Evolutionary conservation across 2,888 invertebrate genomes (phyloP).

Genomic region (Noctua fimbriata): DNA sequence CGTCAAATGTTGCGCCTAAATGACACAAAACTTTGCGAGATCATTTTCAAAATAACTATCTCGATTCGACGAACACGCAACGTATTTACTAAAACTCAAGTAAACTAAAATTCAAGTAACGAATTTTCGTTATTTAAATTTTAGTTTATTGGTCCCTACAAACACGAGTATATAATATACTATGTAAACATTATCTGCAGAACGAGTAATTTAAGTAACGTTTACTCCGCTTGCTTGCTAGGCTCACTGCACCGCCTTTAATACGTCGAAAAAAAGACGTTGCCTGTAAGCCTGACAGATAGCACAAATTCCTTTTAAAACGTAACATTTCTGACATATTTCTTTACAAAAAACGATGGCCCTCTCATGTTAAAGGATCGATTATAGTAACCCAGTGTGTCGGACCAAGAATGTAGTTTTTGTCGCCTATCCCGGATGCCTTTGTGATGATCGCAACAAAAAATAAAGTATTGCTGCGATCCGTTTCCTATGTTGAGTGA

Average conservation of each 20-base stretch:
- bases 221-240: background rate
- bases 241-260: background rate
- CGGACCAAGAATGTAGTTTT: conserved; percentile 60
- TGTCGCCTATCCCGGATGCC: conserved; percentile 43
- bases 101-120: no score
- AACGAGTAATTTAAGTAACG: background rate
- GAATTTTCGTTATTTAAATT: background rate
- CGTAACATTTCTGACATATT: conserved; percentile 25
- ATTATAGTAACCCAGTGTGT: conserved; percentile 49
- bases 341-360: conserved; percentile 28
- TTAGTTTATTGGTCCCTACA: background rate
- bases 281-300: background rate
- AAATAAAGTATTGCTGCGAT: conserved; percentile 36
- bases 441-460: conserved; percentile 53
- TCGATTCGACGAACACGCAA: background rate
- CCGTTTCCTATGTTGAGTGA: conserved; percentile 32
- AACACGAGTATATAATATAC: background rate
- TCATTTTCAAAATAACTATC: background rate
- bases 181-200: background rate
- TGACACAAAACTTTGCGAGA: background rate
- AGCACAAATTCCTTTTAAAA: conserved; percentile 24
- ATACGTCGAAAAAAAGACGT: background rate
- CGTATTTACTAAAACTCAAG: background rate
- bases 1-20: background rate
- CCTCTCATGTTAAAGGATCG: conserved; percentile 33